phyloP scores from a whole-genome alignment of 2,113 vertebrate genomes.

The Petaurus breviceps region DNA sequence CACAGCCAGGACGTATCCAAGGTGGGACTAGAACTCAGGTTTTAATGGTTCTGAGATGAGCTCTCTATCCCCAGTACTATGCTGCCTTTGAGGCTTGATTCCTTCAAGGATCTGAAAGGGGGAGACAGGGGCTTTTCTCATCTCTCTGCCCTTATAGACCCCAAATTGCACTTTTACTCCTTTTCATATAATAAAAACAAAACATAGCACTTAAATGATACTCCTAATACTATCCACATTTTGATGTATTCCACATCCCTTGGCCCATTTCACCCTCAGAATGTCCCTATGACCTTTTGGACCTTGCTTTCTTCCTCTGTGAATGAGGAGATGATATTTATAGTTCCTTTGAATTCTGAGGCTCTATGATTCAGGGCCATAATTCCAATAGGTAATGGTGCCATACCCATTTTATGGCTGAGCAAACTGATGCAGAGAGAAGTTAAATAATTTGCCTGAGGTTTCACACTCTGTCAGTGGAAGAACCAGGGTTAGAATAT shows the following conservation, averaged over 20 bases:
- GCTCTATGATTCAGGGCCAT: neutral
- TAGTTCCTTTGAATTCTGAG: neutral
- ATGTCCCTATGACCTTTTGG: neutral
- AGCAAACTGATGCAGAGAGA: neutral
- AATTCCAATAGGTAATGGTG: neutral
- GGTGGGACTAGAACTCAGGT: neutral
- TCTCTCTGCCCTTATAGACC: neutral
- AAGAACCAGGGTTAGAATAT: neutral
- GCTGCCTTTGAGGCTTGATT: neutral
- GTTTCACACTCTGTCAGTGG: neutral
- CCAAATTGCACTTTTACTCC: neutral
- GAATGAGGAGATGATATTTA: neutral
- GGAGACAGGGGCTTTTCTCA: neutral
- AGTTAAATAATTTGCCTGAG: fast-evolving
- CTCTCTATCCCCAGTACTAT: neutral
- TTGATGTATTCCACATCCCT: neutral
- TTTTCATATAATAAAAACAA: neutral
- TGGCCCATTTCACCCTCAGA: neutral
- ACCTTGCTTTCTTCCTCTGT: neutral
- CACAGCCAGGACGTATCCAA: neutral
- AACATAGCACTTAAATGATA: neutral
- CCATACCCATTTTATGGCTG: neutral
- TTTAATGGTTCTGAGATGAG: neutral
- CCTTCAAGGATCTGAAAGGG: neutral
- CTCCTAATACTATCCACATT: neutral